Conservation (phyloP, 2,888 invertebrate genomes). For the Sarcophaga subvicina region DNA sequence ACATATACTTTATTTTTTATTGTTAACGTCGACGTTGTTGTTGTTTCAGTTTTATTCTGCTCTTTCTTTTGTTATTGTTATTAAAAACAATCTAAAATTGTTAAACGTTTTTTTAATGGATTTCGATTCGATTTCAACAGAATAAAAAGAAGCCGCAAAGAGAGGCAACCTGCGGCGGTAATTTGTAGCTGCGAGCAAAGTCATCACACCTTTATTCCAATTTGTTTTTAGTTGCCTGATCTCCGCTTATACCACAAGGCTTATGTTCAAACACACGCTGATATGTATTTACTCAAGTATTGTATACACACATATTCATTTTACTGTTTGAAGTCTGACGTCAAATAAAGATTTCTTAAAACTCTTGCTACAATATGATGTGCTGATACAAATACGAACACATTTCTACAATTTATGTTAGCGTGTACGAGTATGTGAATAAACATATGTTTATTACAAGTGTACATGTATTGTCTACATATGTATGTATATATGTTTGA, state of each 20-base stretch:
- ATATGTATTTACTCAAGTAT: neutral
- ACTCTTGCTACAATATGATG: conserved; percentile 6
- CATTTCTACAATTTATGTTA: neutral
- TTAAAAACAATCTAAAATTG: conserved; percentile 66
- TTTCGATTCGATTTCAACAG: conserved; percentile 69
- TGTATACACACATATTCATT: neutral
- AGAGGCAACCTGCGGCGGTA: conserved; percentile 73
- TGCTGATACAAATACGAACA: conserved; percentile 9
- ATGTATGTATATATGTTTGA: neutral
- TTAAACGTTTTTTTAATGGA: conserved; percentile 69
- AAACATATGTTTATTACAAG: neutral
- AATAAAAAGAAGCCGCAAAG: conserved; percentile 72
- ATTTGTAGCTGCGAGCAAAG: conserved; percentile 73
- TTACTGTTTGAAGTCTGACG: neutral
- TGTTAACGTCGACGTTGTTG: too few species aligned
- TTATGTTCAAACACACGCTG: neutral
- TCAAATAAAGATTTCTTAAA: conserved; percentile 25
- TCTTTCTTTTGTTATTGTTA: conserved; percentile 54
- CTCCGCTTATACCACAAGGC: conserved; percentile 34
- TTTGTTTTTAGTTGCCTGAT: conserved; percentile 60
- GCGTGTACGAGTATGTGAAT: neutral
- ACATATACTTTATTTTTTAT: too few species aligned
- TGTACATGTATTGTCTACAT: neutral
- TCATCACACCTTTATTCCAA: conserved; percentile 73
- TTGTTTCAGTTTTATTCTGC: conserved; percentile 34